These are phyloP conservation scores for Cheumatopsyche charites DNA, from an alignment of 1,140 invertebrate genomes.

Conservation along the genomic window DNA sequence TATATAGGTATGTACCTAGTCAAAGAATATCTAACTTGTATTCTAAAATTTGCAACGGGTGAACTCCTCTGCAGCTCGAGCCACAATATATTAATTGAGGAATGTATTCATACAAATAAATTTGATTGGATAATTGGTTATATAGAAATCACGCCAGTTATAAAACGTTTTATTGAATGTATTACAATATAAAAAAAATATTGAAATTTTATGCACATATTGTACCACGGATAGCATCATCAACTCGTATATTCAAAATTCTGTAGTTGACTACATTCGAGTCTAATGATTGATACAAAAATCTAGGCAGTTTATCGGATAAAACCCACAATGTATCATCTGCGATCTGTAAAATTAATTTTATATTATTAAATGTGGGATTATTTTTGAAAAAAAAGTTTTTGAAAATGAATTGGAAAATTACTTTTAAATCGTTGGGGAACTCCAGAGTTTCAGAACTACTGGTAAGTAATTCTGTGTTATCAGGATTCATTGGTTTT, in stretches of 20 bases:
- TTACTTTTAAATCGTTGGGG: slow-evolving; percentile 70
- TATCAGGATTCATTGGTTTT: slow-evolving; percentile 67
- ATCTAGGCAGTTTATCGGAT: slow-evolving; percentile 69
- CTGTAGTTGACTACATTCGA: slow-evolving; percentile 67
- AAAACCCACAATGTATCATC: slow-evolving; percentile 70
- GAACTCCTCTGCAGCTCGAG: too few relatives aligned
- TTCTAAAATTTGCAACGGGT: too few relatives aligned
- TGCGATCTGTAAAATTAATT: slow-evolving; percentile 59
- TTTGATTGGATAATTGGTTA: too few relatives aligned
- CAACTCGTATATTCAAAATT: slow-evolving; percentile 64
- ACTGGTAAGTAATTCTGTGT: slow-evolving; percentile 68
- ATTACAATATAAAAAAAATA: not conserved
- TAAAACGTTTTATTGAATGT: too few relatives aligned
- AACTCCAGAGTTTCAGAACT: slow-evolving; percentile 71
- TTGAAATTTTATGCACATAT: slow-evolving; percentile 54
- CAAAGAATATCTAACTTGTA: too few relatives aligned
- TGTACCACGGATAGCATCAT: slow-evolving; percentile 65
- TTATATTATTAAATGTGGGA: too few relatives aligned
- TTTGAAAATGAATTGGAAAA: not conserved
- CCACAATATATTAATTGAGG: too few relatives aligned
- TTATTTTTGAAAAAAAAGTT: slow-evolving; percentile 13
- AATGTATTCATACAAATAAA: too few relatives aligned
- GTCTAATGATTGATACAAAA: slow-evolving; percentile 66
- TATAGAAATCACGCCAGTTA: too few relatives aligned
- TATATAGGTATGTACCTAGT: too few relatives aligned